Base-by-base conservation (phyloP, 2,797 vertebrate genomes). In the Pseudochromis fuscus region DNA sequence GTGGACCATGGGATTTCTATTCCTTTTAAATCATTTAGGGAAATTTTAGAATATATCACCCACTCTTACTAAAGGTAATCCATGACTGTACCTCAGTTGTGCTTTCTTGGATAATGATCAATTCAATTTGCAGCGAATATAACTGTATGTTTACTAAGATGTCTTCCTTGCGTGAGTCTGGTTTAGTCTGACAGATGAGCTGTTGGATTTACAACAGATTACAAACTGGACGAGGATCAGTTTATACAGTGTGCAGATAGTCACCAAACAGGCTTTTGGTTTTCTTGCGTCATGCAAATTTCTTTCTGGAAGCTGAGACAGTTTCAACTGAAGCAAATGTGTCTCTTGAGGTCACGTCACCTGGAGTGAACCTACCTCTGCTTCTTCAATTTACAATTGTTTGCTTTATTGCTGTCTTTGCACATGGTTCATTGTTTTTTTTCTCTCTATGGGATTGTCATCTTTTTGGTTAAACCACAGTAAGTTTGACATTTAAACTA, bases 281-380 rank as follows among this genome's bases (percentile, higher is more conserved):
- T 35, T 62, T 49, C 13, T 55, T 67, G 9, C n/a, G n/a, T n/a
- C 40, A 24, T n/a, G 16, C n/a, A 35, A 8, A 35, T 49, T n/a
- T 53, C 30, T 51, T 0, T 1, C 13, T 18, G 33, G 9, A 35
- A 16, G 21, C 4, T 45, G 25, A 50, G 16, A 42, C 10, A 40
- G 1, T 42, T 21, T 60, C 11, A 11, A 0, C 5, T 21, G 0
- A 4, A 64, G 30, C 57, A 58, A 33, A 63, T 61, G 33, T 45
- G 23, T 37, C 25, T 35, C 56, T 7, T 67, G 25, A 40, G 28
- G 18, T 37, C 12, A 9, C 0, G 16, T 69, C 52, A 12, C 21
- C 65, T 27, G 30, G 15, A 57, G 18, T 24, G 55, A 69, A 61
- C 48, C 19, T 46, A 21, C 21, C 3, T 49, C 65, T 24, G 23